Percentiles rank a stretch among this genome's conserved stretches.
phyloP scores from a whole-genome alignment of 1,140 invertebrate genomes.

The Drosophila takahashii region DNA sequence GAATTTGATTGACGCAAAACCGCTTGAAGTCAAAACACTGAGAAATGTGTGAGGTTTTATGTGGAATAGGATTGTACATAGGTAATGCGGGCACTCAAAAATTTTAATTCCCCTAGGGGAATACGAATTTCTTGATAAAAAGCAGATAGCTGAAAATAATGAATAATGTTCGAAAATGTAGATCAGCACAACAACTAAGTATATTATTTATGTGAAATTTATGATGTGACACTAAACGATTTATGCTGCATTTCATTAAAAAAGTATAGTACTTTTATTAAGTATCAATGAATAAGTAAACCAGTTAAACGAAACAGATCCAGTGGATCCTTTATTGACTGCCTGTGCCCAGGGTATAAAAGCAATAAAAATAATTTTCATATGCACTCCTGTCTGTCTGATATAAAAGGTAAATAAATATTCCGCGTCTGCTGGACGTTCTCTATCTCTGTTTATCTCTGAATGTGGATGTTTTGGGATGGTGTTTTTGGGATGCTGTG shows the following conservation, averaged over 20 bases:
- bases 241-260: not conserved
- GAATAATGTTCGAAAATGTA: not conserved
- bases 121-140: not conserved
- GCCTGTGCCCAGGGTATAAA: slow-evolving; percentile 29
- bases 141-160: not conserved
- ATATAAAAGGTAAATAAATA: slow-evolving; percentile 65
- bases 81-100: slow-evolving; percentile 20
- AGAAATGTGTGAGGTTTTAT: slow-evolving; percentile 2
- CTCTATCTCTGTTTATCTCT: slow-evolving; percentile 36
- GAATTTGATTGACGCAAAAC: slow-evolving; percentile 35
- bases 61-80: slow-evolving; percentile 23
- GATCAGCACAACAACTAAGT: not conserved
- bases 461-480: not conserved
- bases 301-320: not conserved
- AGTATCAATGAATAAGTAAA: not conserved
- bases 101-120: not conserved
- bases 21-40: slow-evolving; percentile 5
- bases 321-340: slow-evolving; percentile 23
- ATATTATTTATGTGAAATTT: not conserved
- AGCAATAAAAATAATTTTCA: slow-evolving; percentile 62
- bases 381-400: slow-evolving; percentile 52
- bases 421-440: slow-evolving; percentile 37
- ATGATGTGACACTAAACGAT: slow-evolving; percentile 2
- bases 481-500: slow-evolving; percentile 1
- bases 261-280: not conserved